phyloP scores from a whole-genome alignment of 1,140 invertebrate genomes.

The Semibalanus balanoides region DNA sequence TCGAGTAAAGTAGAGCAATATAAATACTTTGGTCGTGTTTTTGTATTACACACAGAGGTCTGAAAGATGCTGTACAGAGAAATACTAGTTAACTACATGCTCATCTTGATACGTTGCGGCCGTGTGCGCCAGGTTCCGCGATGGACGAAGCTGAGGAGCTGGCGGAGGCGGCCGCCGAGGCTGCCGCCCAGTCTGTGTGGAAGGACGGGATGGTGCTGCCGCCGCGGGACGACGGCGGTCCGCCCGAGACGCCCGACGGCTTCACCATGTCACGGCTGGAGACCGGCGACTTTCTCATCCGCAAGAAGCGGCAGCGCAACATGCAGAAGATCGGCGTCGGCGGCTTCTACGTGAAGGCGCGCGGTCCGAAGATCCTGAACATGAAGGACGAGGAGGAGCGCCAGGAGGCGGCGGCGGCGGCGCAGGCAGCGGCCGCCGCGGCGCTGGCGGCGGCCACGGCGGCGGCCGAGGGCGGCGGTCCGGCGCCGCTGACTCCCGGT shows the following conservation, averaged over 20 bases:
- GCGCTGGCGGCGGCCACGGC: neutral
- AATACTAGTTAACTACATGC: no score
- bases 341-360: constrained; percentile 14
- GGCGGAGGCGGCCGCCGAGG: neutral
- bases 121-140: neutral
- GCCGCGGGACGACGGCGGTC: constrained; percentile 47
- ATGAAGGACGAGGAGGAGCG: constrained; percentile 13
- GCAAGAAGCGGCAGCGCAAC: constrained; percentile 74
- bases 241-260: constrained; percentile 56
- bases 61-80: no score
- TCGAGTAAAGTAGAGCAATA: no score
- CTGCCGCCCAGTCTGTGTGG: neutral
- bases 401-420: neutral
- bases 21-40: no score
- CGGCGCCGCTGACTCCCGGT: neutral
- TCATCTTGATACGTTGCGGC: no score
- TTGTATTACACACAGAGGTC: no score
- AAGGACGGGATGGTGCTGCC: constrained; percentile 65
- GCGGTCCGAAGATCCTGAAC: constrained; percentile 9
- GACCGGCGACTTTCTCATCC: constrained; percentile 54
- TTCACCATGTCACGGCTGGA: constrained; percentile 69
- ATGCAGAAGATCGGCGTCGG: constrained; percentile 58
- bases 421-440: neutral
- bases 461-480: neutral
- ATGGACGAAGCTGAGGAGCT: neutral